Evolutionary conservation across 2,797 vertebrate species (phyloP), one percentile per base, ranked within the genome.

Genomic region (Coranthus polyacanthus): DNA sequence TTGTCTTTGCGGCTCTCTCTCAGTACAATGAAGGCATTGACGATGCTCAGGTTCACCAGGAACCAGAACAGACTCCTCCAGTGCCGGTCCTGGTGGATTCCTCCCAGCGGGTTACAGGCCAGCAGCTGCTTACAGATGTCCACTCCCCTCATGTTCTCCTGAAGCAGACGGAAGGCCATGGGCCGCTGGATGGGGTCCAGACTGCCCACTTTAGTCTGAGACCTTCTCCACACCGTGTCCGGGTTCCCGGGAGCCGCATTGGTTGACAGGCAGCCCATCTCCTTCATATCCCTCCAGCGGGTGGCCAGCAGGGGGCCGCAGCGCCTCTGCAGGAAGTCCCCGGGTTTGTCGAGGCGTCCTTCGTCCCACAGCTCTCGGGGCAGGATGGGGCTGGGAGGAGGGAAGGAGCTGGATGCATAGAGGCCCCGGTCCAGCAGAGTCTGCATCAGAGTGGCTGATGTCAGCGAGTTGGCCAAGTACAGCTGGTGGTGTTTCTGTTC

Each of bases 51-150:
- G 83, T 95, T 95, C 16, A 95, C 68, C 47, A 95, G 75, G 9
- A 94, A 93, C 94, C 94, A 94, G 78, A 95, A 92, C 12, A 95
- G 86, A 24, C 82, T 75, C 4, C 91, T 86, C 94, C 94, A 95
- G 61, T 91, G 92, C 3, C 82, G 78, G 83, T 94, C 92, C 49
- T 79, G 88, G 0, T 78, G 63, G 11, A 93, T 58, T 12, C 93
- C 94, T 13, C 93, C 93, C 5, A 95, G 81, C 0, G 89, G 92
- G 69, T 95, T 94, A 76, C 93, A 95, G 17, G 93, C 92, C 52
- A 94, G 81, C 61, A 95, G 84, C 81, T 95, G 94, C 61, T 95
- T 95, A 73, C 93, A 95, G 69, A 94, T 95, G 79, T 95, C 94
- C 0, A 94, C 94, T 0, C 94, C 94, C 8, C 94, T 86, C 93